Evolutionary conservation across 1,140 invertebrate species (phyloP).

Genomic region (Meloidogyne floridensis): DNA sequence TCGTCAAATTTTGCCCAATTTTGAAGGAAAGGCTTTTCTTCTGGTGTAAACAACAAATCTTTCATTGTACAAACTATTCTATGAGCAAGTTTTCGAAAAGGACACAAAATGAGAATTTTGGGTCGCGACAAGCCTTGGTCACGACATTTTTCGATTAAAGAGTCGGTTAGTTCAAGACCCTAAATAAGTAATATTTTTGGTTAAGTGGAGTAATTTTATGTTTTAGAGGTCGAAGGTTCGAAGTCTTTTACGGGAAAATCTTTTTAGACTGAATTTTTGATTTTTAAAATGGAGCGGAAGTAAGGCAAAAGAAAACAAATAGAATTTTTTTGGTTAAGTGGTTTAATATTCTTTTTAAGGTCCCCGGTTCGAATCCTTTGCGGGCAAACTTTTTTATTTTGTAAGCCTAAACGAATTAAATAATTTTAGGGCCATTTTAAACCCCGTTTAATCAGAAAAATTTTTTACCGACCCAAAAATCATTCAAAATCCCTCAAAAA

Average conservation of each 20-base stretch:
- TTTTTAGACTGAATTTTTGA: not conserved
- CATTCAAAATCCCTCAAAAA: not conserved
- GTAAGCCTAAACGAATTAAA: not conserved
- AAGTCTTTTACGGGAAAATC: not conserved
- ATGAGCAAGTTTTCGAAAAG: slow-evolving; percentile 82
- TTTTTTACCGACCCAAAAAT: not conserved
- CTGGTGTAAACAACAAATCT: slow-evolving; percentile 36
- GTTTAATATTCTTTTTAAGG: too few species aligned
- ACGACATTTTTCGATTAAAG: slow-evolving; percentile 77
- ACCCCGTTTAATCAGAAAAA: not conserved
- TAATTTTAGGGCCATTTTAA: not conserved
- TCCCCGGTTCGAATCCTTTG: not conserved
- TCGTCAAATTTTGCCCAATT: slow-evolving; percentile 53
- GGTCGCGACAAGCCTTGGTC: slow-evolving; percentile 93
- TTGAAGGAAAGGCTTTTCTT: slow-evolving; percentile 34
- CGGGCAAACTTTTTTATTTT: not conserved
- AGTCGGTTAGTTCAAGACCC: slow-evolving; percentile 63
- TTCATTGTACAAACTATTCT: slow-evolving; percentile 67
- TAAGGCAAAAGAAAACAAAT: too few species aligned
- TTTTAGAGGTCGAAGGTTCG: not conserved
- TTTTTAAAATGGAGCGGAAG: not conserved
- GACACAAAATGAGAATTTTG: slow-evolving; percentile 87
- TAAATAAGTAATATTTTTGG: slow-evolving; percentile 37
- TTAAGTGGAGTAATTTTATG: not conserved
- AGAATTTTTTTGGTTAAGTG: too few species aligned